Evolutionary conservation across 2,113 vertebrate species (phyloP), one percentile per base, ranked within the genome.

Genomic region (Platycercus adscitus): DNA sequence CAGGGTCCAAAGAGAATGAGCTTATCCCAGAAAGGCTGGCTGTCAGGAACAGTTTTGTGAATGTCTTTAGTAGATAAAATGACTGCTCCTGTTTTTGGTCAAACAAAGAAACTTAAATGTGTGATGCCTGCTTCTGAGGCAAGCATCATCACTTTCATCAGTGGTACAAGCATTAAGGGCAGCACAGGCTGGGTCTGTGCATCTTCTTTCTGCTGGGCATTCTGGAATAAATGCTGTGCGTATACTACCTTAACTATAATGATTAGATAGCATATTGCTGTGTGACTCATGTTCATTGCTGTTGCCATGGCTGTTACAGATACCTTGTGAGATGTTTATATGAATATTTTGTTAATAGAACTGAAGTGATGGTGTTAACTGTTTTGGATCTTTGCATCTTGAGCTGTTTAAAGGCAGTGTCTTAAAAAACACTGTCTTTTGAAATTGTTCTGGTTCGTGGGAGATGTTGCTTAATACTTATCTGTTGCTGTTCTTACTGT

Each of bases 251-350:
- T 46, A 58, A 9, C 37, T 66, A 2, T 53, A 56, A 50, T 24
- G 55, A 49, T 58, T 41, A 70, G 73, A 24, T 4, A 29, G 31
- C 15, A 9, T 65, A 12, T 77, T 89, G 63, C 68, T 78, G 20
- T 37, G 44, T 88, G 94, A 70, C 71, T 95, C 64, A 19, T 3
- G 26, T 71, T 85, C 56, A 11, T 33, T 53, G 64, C 79, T 80
- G 88, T 93, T 96, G 50, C 89, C 53, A 55, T 94, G 89, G 79
- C 72, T 91, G 29, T 94, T 73, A 46, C 2, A 89, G 85, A 58
- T 93, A 50, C 65, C n/a, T 63, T 88, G 35, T 60, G 75, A 90
- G 73, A 60, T 68, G 43, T 93, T 88, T 47, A 26, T 73, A 16
- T 39, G 37, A 61, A 14, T 78, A 26, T 76, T 73, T 90, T 64